These are phyloP conservation scores for Hybognathus amarus DNA, from an alignment of 2,797 vertebrate genomes.

Conservation along the genomic window DNA sequence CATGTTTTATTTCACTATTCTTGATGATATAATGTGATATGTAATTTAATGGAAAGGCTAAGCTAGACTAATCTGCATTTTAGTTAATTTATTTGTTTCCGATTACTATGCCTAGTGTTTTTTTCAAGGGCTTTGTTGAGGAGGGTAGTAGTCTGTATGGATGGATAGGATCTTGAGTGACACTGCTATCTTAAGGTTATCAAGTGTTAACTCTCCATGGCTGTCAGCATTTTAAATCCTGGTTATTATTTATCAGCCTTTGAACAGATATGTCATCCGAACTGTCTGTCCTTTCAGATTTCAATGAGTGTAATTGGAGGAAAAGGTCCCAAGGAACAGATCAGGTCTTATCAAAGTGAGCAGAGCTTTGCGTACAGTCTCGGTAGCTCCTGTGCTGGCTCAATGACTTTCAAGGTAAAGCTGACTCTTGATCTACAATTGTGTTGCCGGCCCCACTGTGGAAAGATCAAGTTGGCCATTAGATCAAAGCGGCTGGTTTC, in stretches of 20 bases:
- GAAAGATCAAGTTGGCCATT: constrained; percentile 48
- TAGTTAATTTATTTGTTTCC: too few species aligned
- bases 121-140: background rate
- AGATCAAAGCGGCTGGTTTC: constrained; percentile 55
- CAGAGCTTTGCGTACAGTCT: background rate
- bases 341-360: constrained; percentile 39
- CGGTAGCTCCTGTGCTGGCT: constrained; percentile 15
- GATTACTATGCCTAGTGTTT: background rate
- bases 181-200: constrained; percentile 3
- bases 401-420: constrained; percentile 53
- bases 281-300: constrained; percentile 5
- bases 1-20: background rate
- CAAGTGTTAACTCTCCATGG: constrained; percentile 5
- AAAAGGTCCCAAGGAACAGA: constrained; percentile 35
- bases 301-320: constrained; percentile 14
- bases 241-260: constrained; percentile 24
- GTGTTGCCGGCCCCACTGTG: constrained; percentile 43
- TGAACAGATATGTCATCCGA: constrained; percentile 21
- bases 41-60: background rate
- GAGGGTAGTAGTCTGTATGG: background rate
- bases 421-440: constrained; percentile 58
- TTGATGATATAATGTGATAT: background rate
- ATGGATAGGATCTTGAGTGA: background rate
- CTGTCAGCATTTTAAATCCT: constrained; percentile 13
- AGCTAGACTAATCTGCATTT: background rate